Evolutionary conservation across 2,797 vertebrate species (phyloP).

Genomic region (Capromys pilorides): DNA sequence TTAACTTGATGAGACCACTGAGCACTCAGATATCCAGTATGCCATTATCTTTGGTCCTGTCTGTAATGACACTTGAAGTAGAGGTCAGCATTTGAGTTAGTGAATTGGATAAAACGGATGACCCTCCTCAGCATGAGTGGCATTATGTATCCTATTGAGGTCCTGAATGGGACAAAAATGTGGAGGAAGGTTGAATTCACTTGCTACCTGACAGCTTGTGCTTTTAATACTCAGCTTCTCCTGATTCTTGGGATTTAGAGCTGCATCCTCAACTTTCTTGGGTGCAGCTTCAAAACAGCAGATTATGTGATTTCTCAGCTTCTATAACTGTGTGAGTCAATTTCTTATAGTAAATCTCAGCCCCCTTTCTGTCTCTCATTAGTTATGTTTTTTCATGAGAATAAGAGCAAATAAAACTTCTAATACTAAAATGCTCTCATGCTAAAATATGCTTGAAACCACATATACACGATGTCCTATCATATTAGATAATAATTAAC

Average conservation of each 20-base stretch:
- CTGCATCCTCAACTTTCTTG: background rate
- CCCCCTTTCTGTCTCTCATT: background rate
- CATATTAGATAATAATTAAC: slow-evolving; percentile 65
- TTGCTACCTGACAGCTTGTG: background rate
- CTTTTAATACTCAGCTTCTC: background rate
- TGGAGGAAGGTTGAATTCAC: background rate
- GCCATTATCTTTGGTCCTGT: background rate
- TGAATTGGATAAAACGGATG: background rate
- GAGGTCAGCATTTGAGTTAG: background rate
- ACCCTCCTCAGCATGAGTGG: background rate
- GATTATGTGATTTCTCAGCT: background rate
- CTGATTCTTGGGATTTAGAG: background rate
- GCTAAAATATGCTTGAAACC: slow-evolving; percentile 53
- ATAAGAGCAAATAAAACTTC: background rate
- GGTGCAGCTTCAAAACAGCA: background rate
- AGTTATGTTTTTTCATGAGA: background rate
- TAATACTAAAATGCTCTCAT: background rate
- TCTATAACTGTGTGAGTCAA: background rate
- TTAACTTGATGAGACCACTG: background rate
- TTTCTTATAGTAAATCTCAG: background rate
- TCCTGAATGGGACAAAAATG: background rate
- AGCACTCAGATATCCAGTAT: background rate
- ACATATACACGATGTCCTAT: background rate
- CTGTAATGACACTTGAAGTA: background rate
- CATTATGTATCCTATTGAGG: background rate